Evolutionary conservation across 2,113 vertebrate genomes (phyloP), one percentile per base, ranked within the genome.

Genomic region (Octodon degus): DNA sequence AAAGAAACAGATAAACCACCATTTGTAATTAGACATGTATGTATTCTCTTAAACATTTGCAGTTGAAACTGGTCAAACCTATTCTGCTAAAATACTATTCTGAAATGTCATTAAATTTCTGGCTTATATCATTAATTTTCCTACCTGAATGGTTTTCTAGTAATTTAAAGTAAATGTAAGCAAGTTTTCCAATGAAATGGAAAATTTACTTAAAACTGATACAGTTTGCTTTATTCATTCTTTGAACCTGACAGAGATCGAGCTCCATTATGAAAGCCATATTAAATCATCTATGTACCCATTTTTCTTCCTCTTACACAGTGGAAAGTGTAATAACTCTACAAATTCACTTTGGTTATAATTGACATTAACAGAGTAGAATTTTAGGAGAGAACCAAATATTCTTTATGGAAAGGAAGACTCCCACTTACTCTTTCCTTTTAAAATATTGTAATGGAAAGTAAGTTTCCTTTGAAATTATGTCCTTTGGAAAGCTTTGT

Each of bases 1-100:
- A 99, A 99, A 98, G 99, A 99, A 98, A 99, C 99, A 0, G 98
- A 98, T 92, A 99, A 98, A 92, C 98, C 99, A 70, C 99, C 99
- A 0, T 99, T 99, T 94, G 98, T 99, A 97, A 99, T 99, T 91
- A 97, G 99, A 98, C 98, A 96, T 97, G 99, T 99, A 98, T 70
- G 98, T 99, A 74, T 76, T 93, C 12, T 60, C 87, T 97, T 89
- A 96, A 97, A 43, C 30, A 68, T 89, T 98, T 97, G 95, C 86
- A 89, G 89, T 95, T 95, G 37, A 97, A 93, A 96, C 60, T 60
- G 43, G 89, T 96, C 93, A 96, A 94, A 96, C 97, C 55, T 98
- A 32, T 95, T 93, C 85, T 98, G 97, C 82, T 96, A 96, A 94
- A 97, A 87, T 37, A 82, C 53, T 22, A 55, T 92, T 97, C 90